Evolutionary conservation across 1,140 invertebrate genomes (phyloP).

Genomic region (Cyphomyrmex costatus): DNA sequence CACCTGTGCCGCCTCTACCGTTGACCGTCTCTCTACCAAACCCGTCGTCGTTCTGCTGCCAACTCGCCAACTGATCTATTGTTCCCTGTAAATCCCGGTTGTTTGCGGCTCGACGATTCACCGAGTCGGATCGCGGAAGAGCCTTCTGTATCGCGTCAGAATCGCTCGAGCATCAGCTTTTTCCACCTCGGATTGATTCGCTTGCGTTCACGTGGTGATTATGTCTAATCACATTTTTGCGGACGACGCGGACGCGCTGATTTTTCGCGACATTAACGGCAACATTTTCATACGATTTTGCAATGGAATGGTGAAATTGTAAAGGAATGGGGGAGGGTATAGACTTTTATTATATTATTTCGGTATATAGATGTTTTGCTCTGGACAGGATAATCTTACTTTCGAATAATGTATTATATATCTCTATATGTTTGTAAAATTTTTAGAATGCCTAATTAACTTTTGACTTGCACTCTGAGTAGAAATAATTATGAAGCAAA

Average conservation of each 20-base stretch:
- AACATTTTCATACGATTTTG: not conserved
- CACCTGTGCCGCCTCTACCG: slow-evolving; percentile 68
- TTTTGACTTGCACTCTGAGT: not conserved
- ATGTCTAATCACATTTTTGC: slow-evolving; percentile 18
- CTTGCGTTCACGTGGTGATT: not conserved
- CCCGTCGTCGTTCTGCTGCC: slow-evolving; percentile 15
- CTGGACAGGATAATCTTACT: not conserved
- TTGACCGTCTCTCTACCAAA: slow-evolving; percentile 21
- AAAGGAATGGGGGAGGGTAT: not conserved
- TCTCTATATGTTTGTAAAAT: not conserved
- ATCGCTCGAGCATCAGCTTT: slow-evolving; percentile 19
- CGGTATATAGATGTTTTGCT: not conserved
- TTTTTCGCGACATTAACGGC: slow-evolving; percentile 9
- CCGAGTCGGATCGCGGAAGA: slow-evolving; percentile 44
- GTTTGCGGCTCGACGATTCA: slow-evolving; percentile 50
- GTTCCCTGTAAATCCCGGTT: slow-evolving; percentile 71
- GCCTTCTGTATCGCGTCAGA: not conserved
- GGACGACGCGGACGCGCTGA: not conserved
- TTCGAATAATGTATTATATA: not conserved
- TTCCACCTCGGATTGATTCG: slow-evolving; percentile 1
- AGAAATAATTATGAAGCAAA: not conserved
- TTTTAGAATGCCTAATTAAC: not conserved
- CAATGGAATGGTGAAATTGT: no score
- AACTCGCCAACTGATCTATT: slow-evolving; percentile 66
- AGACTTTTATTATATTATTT: not conserved